Base-by-base conservation (phyloP, 1,140 invertebrate species). In the Macrotrachela quadricornifera region DNA sequence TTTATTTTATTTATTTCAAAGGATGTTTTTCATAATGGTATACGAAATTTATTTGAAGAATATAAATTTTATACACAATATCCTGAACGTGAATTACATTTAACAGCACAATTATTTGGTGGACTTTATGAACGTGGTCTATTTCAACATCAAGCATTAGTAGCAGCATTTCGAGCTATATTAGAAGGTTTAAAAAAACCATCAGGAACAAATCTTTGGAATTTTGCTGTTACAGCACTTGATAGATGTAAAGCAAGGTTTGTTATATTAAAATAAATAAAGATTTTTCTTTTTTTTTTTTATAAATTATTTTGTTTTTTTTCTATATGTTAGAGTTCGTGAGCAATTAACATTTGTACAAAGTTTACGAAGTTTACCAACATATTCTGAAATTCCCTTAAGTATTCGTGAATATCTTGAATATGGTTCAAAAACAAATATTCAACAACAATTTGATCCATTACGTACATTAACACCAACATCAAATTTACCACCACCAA, bases 11-110 rank as follows among this genome's bases (percentile, higher is more conserved):
- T 30, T 30, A 8, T 4, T 30, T 30, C 8, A 4, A 4, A 30
- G 21, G 21, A 30, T 4, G 21, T 30, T 30, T 30, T 30, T 30
- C 21, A 30, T 4, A 30, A 30, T 30, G 21, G 21, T 30, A 71
- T 99, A 46, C 74, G 87, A 30, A 97, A 96, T 70, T 74, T 99
- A 6, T 96, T 96, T 70, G 92, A 97, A 70, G 92, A 99, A 66
- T 96, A 95, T 66, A 78, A 81, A 60, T 97, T 96, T 67, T 96
- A 97, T 64, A 85, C 86, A 1, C 87, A 95, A 65, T 99, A 99
- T 71, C 92, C 92, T 0, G 91, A 96, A 56, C 85, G 91, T 70
- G 92, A 97, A 68, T 71, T 99, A 1, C 81, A 90, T 61, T 94
- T 87, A 15, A 99, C 92, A 2, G 91, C 91, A 10, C 85, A 94